Conservation (phyloP, 2,797 vertebrate species). For the Arrhamphus sclerolepis region DNA sequence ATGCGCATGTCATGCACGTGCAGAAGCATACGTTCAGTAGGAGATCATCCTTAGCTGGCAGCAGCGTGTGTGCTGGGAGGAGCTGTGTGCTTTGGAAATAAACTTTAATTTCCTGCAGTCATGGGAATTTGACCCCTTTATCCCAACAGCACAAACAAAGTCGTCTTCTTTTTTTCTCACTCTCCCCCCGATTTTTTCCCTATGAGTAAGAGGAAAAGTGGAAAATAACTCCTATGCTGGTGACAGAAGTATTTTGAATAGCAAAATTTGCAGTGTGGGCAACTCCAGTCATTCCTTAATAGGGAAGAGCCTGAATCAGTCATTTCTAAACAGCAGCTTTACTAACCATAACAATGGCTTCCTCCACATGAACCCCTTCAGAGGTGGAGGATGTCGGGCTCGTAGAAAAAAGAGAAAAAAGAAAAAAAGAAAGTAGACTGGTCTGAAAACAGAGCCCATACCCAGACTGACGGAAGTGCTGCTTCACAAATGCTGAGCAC, state of each 20-base stretch:
- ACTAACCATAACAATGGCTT: slow-evolving; percentile 40
- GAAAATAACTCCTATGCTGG: neutral
- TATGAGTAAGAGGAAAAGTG: neutral
- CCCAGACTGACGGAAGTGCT: neutral
- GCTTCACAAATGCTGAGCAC: too few species aligned
- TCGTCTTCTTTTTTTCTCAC: neutral
- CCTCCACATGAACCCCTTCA: neutral
- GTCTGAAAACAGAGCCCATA: neutral
- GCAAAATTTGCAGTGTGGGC: neutral
- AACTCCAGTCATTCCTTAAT: slow-evolving; percentile 24
- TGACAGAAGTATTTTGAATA: neutral
- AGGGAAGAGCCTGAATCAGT: slow-evolving; percentile 29
- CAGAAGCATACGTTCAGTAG: slow-evolving; percentile 1
- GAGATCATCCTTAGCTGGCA: slow-evolving; percentile 44
- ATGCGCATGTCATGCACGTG: neutral
- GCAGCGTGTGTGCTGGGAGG: slow-evolving; percentile 53
- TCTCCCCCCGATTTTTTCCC: neutral
- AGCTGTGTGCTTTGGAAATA: slow-evolving; percentile 69
- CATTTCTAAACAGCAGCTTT: slow-evolving; percentile 45
- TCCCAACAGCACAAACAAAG: slow-evolving; percentile 20
- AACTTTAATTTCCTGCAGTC: slow-evolving; percentile 84
- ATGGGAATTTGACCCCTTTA: slow-evolving; percentile 80
- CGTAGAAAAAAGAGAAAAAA: too few species aligned
- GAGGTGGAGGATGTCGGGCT: slow-evolving; percentile 14
- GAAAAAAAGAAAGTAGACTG: slow-evolving; percentile 10